phyloP scores from a whole-genome alignment of 1,140 invertebrate genomes.

The Habropoda laboriosa region DNA sequence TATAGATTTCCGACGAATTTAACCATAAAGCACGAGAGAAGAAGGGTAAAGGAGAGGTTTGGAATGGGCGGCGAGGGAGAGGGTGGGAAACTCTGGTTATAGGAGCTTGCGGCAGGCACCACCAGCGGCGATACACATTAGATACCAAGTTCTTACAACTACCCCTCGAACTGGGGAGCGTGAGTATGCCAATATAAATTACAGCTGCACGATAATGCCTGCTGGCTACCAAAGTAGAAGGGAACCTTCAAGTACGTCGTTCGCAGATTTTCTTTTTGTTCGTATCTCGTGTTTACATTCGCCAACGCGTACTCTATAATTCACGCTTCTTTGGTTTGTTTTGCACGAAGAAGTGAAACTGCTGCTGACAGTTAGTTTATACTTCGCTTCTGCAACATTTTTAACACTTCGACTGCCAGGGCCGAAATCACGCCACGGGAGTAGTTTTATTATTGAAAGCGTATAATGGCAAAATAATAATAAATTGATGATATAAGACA shows the following conservation, averaged over 20 bases:
- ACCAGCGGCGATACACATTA: conserved; percentile 73
- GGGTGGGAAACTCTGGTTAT: conserved; percentile 38
- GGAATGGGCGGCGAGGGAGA: conserved; percentile 1
- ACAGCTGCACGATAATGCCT: conserved; percentile 55
- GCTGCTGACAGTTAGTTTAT: conserved; percentile 37
- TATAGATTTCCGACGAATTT: conserved; percentile 61
- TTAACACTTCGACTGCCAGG: no score
- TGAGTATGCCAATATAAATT: conserved; percentile 62
- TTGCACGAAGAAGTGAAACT: not conserved
- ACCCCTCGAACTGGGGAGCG: conserved; percentile 46
- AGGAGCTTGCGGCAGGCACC: conserved; percentile 60
- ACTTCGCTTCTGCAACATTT: not conserved
- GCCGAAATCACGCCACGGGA: no score
- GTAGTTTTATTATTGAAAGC: no score
- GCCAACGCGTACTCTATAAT: conserved; percentile 23
- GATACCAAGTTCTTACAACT: conserved; percentile 71
- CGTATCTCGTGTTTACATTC: not conserved
- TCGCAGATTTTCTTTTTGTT: conserved; percentile 36
- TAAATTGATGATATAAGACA: no score
- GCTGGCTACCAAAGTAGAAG: conserved; percentile 32
- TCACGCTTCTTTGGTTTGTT: conserved; percentile 35
- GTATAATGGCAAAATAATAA: no score
- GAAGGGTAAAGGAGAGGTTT: conserved; percentile 29
- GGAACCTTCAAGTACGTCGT: conserved; percentile 21
- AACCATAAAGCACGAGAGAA: conserved; percentile 57